Evolutionary conservation across 2,113 vertebrate genomes (phyloP), one percentile per base, ranked within the genome.

Genomic region (Hassar affinis): DNA sequence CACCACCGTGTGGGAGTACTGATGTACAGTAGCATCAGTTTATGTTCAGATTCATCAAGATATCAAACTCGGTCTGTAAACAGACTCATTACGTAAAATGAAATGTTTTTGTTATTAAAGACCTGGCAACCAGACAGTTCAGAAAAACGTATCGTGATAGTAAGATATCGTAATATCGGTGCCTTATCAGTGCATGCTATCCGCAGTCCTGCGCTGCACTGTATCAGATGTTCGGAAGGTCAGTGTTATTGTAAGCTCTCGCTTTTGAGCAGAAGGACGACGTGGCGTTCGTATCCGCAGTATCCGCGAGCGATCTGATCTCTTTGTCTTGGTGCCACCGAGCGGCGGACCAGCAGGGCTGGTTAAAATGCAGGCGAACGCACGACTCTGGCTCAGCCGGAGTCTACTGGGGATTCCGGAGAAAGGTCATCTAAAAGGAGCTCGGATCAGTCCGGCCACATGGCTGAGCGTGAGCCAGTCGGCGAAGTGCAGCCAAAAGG

Each of bases 341-440:
- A 51, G 35, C 18, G 17, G 22, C 10, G 20, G 74, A 77, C 62
- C 61, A 77, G 42, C 61, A 83, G 30, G n/a, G 52, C 22, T n/a
- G 84, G 78, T n/a, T 71, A 52, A 35, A 71, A 52, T 30, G 9
- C 27, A 47, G 4, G 25, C 6, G 42, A 82, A 59, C 25, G 25
- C 62, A 49, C 30, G 81, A 61, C 83, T 74, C 81, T 25, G 45
- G 33, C 59, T 72, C 62, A 6, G 59, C 78, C 14, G 59, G 56
- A 66, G 66, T 87, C 82, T 80, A 12, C 11, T 2, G 81, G 80
- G 83, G 52, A 82, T 85, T 80, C 77, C 74, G n/a, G 27, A 3
- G 10, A 89, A 89, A 90, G 88, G 84, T 90, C 85, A 83, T 45
- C 45, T 85, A 72, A 85, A 87, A 38, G 35, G 81, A 81, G 52